These are phyloP conservation scores for Oncorhynchus tshawytscha DNA, from an alignment of 2,113 vertebrate species.

Conservation along the genomic window DNA sequence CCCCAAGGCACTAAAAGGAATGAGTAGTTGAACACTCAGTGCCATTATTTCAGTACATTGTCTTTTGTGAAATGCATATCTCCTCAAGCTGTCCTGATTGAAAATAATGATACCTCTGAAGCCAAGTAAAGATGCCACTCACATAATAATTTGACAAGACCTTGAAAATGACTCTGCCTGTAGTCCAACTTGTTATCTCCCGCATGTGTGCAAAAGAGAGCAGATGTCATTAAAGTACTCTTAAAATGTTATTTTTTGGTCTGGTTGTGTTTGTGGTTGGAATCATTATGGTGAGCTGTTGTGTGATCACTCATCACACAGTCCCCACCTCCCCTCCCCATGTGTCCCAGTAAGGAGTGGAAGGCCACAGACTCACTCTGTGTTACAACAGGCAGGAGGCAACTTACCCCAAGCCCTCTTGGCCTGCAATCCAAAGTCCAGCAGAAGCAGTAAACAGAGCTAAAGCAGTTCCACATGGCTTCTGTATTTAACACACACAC, in stretches of 20 bases:
- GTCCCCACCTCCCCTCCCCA: neutral
- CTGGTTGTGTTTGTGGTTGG: too few relatives aligned
- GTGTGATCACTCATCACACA: too few relatives aligned
- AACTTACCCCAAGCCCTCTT: slow-evolving; percentile 47
- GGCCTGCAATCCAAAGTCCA: slow-evolving; percentile 48
- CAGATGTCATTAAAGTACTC: too few relatives aligned
- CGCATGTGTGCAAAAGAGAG: too few relatives aligned
- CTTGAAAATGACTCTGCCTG: too few relatives aligned
- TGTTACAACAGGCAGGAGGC: slow-evolving; percentile 27
- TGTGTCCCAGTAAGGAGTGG: slow-evolving; percentile 42
- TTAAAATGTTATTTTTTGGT: too few relatives aligned
- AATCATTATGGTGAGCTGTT: too few relatives aligned
- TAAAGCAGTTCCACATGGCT: slow-evolving; percentile 74
- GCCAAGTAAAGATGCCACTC: slow-evolving; percentile 38
- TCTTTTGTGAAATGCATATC: too few relatives aligned
- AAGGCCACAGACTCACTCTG: slow-evolving; percentile 40
- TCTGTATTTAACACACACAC: slow-evolving; percentile 36
- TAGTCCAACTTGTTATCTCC: too few relatives aligned
- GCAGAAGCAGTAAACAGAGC: slow-evolving; percentile 64
- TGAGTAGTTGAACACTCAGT: slow-evolving; percentile 53
- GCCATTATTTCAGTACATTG: slow-evolving; percentile 25
- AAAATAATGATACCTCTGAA: slow-evolving; percentile 3
- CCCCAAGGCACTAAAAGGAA: slow-evolving; percentile 39
- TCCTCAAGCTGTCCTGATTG: neutral
- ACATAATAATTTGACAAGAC: too few relatives aligned